Evolutionary conservation across 2,797 vertebrate species (phyloP).

Genomic region (Alosa sapidissima): DNA sequence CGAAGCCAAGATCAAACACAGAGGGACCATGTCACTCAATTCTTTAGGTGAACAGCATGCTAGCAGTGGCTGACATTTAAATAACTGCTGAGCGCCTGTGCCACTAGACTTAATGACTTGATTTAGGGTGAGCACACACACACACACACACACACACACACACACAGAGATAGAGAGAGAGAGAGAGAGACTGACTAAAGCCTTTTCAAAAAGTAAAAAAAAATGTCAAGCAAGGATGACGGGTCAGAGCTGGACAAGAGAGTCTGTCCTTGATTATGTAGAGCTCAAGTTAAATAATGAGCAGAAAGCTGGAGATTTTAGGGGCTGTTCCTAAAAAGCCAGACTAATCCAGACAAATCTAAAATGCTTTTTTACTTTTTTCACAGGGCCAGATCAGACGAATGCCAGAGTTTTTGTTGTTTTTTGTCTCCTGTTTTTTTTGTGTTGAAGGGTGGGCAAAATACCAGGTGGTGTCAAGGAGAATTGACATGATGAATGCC

Average conservation of each 20-base stretch:
- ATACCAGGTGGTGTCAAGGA: slow-evolving; percentile 39
- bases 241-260: not conserved
- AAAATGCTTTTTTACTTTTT: slow-evolving; percentile 48
- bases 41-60: not conserved
- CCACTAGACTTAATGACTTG: not conserved
- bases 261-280: slow-evolving; percentile 28
- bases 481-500: slow-evolving; percentile 10
- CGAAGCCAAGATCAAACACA: not conserved
- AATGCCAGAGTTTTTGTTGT: not conserved
- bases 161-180: not conserved
- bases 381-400: slow-evolving; percentile 31
- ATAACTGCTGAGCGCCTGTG: not conserved
- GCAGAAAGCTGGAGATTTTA: slow-evolving; percentile 57
- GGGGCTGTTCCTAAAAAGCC: slow-evolving; percentile 63
- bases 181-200: not conserved
- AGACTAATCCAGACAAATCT: slow-evolving; percentile 65
- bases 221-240: not conserved
- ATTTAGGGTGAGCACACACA: not conserved
- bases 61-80: not conserved
- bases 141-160: not conserved
- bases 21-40: not conserved
- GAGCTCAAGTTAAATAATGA: slow-evolving; percentile 19
- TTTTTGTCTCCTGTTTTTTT: slow-evolving; percentile 18
- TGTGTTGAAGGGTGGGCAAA: slow-evolving; percentile 44
- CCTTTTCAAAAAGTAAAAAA: not conserved